These are phyloP conservation scores for Corvus cornix DNA, from an alignment of 2,113 vertebrate species.

Conservation along the genomic window DNA sequence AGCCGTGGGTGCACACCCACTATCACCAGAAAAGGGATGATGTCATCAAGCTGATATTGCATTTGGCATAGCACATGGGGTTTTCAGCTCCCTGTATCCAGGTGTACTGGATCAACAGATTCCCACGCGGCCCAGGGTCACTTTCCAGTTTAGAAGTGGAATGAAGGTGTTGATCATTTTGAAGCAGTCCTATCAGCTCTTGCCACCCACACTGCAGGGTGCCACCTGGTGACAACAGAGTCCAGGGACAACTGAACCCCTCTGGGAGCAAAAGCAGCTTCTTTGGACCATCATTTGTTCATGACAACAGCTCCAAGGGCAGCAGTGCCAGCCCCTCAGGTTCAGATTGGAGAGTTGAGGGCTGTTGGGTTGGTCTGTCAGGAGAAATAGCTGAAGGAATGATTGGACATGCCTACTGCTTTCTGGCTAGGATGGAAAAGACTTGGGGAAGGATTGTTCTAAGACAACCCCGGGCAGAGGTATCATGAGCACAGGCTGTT, in stretches of 20 bases:
- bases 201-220: neutral
- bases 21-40: neutral
- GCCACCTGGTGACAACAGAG: neutral
- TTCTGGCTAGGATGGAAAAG: neutral
- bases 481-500: neutral
- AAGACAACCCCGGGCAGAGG: neutral
- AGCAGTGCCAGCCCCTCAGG: neutral
- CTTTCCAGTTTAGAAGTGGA: neutral
- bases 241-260: neutral
- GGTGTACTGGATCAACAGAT: neutral
- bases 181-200: neutral
- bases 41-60: neutral
- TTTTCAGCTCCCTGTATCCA: neutral
- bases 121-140: accelerated
- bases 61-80: neutral
- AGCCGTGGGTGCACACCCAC: neutral
- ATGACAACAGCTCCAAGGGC: neutral
- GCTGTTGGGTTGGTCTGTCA: neutral
- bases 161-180: neutral
- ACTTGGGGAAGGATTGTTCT: neutral
- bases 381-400: neutral
- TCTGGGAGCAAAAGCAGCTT: neutral
- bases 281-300: neutral
- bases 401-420: neutral
- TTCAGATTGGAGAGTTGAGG: neutral